These are phyloP conservation scores for Protophormia terraenovae DNA, from an alignment of 2,888 invertebrate genomes.

Conservation along the genomic window DNA sequence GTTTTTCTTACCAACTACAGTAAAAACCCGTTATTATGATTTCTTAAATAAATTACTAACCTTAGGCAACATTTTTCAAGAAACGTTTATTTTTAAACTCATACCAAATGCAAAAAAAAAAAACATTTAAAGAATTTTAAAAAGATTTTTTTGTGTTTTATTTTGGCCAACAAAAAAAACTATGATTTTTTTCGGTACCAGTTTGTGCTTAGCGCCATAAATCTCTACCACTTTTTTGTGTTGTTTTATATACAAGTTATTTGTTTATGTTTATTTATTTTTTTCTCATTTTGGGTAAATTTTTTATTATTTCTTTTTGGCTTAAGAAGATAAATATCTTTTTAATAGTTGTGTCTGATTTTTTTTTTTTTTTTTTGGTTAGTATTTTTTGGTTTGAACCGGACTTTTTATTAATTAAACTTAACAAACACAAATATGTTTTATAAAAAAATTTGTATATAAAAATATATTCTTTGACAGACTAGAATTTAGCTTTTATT, in stretches of 20 bases:
- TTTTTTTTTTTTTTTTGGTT: not conserved
- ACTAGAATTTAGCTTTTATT: not conserved
- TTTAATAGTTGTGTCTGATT: constrained; percentile 24
- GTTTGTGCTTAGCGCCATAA: constrained; percentile 64
- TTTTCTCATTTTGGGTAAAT: constrained; percentile 20
- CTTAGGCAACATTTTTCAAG: constrained; percentile 55
- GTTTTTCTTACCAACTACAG: no score
- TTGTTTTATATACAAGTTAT: constrained; percentile 24
- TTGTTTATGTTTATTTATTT: constrained; percentile 23
- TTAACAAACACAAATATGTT: not conserved
- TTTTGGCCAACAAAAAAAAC: constrained; percentile 16
- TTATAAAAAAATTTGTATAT: not conserved
- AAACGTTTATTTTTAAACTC: constrained; percentile 13
- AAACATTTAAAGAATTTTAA: constrained; percentile 50
- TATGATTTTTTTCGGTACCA: constrained; percentile 65
- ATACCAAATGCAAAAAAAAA: not conserved
- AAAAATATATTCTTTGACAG: no score
- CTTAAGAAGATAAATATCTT: constrained; percentile 29
- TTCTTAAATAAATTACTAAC: constrained; percentile 55
- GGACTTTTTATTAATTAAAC: not conserved
- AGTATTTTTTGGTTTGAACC: constrained; percentile 10
- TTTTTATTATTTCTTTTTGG: no score
- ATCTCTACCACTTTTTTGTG: constrained; percentile 1
- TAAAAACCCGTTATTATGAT: constrained; percentile 54
- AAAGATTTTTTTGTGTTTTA: constrained; percentile 13